Conservation (phyloP, 2,113 vertebrate species). For the Oceanites oceanicus region DNA sequence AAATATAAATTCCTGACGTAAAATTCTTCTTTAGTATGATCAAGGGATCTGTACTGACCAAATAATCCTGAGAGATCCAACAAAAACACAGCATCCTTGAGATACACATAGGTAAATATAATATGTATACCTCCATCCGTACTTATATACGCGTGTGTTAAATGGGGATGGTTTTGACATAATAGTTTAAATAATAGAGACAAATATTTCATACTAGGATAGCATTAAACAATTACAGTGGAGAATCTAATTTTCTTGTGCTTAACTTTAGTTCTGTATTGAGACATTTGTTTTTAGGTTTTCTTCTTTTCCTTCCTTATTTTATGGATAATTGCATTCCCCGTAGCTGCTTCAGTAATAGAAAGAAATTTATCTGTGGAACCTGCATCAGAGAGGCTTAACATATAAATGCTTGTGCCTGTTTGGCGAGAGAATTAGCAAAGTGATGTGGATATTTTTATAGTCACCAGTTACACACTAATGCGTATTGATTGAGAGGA, state of each 20-base stretch:
- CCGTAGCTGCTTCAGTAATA: background rate
- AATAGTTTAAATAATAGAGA: background rate
- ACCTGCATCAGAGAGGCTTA: background rate
- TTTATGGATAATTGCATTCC: background rate
- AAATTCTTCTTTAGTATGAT: background rate
- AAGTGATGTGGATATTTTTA: conserved; percentile 25
- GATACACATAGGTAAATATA: background rate
- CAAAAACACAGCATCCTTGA: background rate
- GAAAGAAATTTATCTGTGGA: background rate
- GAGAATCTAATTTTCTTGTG: background rate
- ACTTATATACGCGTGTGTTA: background rate
- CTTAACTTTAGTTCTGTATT: background rate
- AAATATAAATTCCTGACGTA: background rate
- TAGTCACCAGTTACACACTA: background rate
- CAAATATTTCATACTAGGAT: background rate
- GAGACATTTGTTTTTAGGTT: background rate
- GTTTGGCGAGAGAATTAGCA: background rate
- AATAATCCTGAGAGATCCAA: background rate
- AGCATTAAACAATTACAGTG: background rate
- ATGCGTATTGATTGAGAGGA: conserved; percentile 27
- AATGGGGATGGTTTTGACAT: background rate
- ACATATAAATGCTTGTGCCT: background rate
- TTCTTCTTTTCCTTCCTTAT: background rate
- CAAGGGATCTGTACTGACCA: background rate
- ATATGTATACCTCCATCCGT: background rate